These are phyloP conservation scores for Galleria mellonella DNA, from an alignment of 1,140 invertebrate genomes.

Conservation along the genomic window DNA sequence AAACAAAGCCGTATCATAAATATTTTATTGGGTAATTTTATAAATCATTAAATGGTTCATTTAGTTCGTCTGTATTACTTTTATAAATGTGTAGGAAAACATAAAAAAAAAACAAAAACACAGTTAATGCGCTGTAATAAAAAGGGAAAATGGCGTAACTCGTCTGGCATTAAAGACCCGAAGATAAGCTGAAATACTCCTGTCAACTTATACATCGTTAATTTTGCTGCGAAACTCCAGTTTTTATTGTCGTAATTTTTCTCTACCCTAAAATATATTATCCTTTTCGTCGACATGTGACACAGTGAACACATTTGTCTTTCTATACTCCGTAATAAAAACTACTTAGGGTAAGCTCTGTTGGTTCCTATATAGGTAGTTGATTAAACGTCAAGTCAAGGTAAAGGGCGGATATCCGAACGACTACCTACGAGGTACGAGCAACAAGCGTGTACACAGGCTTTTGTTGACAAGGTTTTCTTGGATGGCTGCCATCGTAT, in stretches of 20 bases:
- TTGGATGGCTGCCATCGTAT: too few relatives aligned
- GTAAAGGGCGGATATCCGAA: too few relatives aligned
- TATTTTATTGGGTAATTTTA: too few relatives aligned
- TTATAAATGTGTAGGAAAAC: too few relatives aligned
- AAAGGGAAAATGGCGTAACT: conserved; percentile 45
- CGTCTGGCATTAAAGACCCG: conserved; percentile 49
- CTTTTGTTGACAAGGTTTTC: too few relatives aligned
- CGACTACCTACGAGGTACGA: too few relatives aligned
- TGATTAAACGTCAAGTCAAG: too few relatives aligned
- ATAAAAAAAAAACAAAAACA: conserved; percentile 41
- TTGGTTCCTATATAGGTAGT: not conserved
- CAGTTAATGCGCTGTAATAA: conserved; percentile 44
- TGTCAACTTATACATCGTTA: conserved; percentile 69
- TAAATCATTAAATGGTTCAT: too few relatives aligned
- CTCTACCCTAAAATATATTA: conserved; percentile 35
- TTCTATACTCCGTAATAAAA: conserved; percentile 21
- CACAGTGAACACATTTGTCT: conserved; percentile 38
- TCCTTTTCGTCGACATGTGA: conserved; percentile 26
- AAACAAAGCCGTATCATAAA: too few relatives aligned
- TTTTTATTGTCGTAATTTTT: conserved; percentile 66
- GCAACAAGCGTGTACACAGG: too few relatives aligned
- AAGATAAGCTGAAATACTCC: conserved; percentile 50
- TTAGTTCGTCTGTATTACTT: too few relatives aligned
- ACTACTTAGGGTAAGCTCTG: conserved; percentile 9
- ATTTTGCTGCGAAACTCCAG: conserved; percentile 48